Base-by-base conservation (phyloP, 2,888 invertebrate genomes). In the Drosophila monieri region DNA sequence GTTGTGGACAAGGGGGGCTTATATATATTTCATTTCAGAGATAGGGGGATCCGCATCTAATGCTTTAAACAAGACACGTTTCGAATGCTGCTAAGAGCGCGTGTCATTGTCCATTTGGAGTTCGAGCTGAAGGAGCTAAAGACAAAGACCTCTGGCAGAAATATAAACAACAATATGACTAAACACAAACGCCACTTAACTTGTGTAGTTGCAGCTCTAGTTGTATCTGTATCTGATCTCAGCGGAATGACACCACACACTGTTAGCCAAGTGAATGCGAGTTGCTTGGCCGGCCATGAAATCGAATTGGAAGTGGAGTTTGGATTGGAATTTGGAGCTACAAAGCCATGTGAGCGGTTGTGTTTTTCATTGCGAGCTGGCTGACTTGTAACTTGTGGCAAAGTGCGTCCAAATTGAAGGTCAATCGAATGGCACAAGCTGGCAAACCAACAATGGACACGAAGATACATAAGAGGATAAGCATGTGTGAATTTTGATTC, bases 261-360 rank as follows among this genome's bases (percentile, higher is more conserved):
- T 74, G 51, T 47, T 56, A 51, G 74, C 53, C 74, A 80, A 87
- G 79, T 80, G 85, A 80, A 87, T 85, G 79, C 88, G 54, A 80
- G 66, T 73, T 67, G 85, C 76, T 78, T 85, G 85, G 88, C 68
- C 69, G 80, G 88, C 80, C 80, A 88, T 88, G 80, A 80, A 88
- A 81, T 68, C 73, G 64, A 71, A 77, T 78, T 88, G 77, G 86
- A 79, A 85, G 83, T 78, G 70, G 62, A 76, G 74, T 65, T 73
- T 58, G 43, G 58, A 46, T 74, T 71, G 39, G 51, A 56, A 37
- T 41, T 41, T 30, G n/a, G 52, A 46, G 48, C 30, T 37, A 48
- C 9, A 14, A 23, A 49, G 43, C 30, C 43, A 49, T 44, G 73
- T 54, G 53, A 65, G 73, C 37, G 73, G 52, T 32, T 61, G 47